Evolutionary conservation across 1,140 invertebrate genomes (phyloP).

Genomic region (Apis cerana): DNA sequence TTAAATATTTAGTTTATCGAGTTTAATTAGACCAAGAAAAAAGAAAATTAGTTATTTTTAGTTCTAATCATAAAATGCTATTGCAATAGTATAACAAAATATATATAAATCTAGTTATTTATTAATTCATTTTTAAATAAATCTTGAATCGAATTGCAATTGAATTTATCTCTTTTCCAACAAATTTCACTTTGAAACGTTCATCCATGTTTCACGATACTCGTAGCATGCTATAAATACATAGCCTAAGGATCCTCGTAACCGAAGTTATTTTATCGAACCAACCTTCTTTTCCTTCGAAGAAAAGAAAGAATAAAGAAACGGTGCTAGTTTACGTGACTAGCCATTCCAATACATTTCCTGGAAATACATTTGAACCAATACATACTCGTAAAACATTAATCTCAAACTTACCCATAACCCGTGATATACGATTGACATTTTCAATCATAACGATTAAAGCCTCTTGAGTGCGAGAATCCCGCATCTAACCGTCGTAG

Average conservation of each 20-base stretch:
- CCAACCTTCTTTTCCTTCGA: not conserved
- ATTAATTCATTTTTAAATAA: not conserved
- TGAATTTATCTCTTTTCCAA: not conserved
- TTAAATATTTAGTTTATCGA: too few relatives aligned
- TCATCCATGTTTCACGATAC: not conserved
- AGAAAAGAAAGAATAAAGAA: not conserved
- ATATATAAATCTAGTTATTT: too few relatives aligned
- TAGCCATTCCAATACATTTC: not conserved
- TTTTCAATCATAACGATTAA: conserved; percentile 15
- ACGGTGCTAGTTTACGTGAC: conserved; percentile 32
- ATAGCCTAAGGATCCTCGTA: not conserved
- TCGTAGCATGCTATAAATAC: not conserved
- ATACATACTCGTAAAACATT: not conserved
- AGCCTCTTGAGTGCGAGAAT: not conserved
- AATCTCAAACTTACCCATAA: not conserved
- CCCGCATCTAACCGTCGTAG: conserved; percentile 19
- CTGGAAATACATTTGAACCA: not conserved
- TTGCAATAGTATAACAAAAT: too few relatives aligned
- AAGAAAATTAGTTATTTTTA: too few relatives aligned
- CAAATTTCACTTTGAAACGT: not conserved
- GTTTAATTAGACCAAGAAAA: too few relatives aligned
- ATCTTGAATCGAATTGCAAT: not conserved
- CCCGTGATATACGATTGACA: conserved; percentile 15
- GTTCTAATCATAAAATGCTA: too few relatives aligned
- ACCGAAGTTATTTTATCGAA: not conserved